Percentiles rank a stretch among this genome's conserved stretches.
Evolutionary conservation across 2,888 invertebrate genomes (phyloP).

Genomic region (Diabrotica balteata): DNA sequence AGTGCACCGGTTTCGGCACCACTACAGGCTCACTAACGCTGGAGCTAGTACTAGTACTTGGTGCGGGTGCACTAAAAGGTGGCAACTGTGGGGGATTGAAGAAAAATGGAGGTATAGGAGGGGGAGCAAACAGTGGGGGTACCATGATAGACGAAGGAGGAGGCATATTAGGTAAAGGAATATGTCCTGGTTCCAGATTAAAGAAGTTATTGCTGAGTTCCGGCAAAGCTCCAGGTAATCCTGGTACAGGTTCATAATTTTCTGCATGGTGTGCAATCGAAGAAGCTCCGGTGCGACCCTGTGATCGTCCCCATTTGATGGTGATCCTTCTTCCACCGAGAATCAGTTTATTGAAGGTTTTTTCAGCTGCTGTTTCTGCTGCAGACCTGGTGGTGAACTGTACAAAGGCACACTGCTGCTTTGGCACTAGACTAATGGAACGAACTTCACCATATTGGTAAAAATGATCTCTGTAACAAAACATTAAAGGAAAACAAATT

Average conservation of each 20-base stretch:
- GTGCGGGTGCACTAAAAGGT: conserved; percentile 60
- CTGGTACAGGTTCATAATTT: conserved; percentile 77
- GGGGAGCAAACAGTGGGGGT: conserved; percentile 68
- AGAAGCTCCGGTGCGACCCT: conserved; percentile 70
- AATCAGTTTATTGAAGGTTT: conserved; percentile 92
- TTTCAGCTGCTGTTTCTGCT: conserved; percentile 93
- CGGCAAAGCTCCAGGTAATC: conserved; percentile 75
- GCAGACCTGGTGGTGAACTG: conserved; percentile 91
- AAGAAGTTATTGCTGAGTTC: conserved; percentile 74
- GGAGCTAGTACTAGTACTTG: conserved; percentile 44
- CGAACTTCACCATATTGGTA: conserved; percentile 99
- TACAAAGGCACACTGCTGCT: conserved; percentile 96
- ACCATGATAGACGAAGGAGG: conserved; percentile 62
- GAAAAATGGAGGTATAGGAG: conserved; percentile 66
- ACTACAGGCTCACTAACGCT: conserved; percentile 23
- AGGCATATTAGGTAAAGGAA: conserved; percentile 60
- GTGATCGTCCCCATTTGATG: conserved; percentile 99
- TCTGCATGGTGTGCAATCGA: conserved; percentile 63
- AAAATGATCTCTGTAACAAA: conserved; percentile 81
- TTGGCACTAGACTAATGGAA: conserved; percentile 87
- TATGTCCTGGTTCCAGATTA: conserved; percentile 66
- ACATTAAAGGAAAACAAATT: conserved; percentile 14
- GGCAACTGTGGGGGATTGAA: conserved; percentile 57
- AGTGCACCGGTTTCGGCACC: conserved; percentile 74
- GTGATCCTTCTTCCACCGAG: conserved; percentile 84